These are phyloP conservation scores for Argyrosomus japonicus DNA, from an alignment of 2,113 vertebrate species.

Conservation along the genomic window DNA sequence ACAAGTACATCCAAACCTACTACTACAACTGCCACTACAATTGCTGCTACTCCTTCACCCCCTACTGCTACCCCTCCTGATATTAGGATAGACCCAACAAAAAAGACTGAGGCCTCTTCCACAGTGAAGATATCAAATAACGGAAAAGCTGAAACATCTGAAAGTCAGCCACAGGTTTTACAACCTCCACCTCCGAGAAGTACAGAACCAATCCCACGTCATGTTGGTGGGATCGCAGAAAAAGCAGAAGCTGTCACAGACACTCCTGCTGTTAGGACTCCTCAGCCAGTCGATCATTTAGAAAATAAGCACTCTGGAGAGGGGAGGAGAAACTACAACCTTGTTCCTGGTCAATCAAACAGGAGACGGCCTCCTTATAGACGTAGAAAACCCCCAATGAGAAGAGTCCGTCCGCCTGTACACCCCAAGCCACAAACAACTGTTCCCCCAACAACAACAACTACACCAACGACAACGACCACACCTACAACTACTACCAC, in stretches of 20 bases:
- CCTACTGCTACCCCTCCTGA: neutral
- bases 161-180: constrained; percentile 27
- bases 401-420: constrained; percentile 60
- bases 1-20: constrained; percentile 18
- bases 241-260: constrained; percentile 41
- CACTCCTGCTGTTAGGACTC: constrained; percentile 12
- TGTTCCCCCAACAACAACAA: constrained; percentile 34
- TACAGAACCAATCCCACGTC: constrained; percentile 28
- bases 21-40: constrained; percentile 21
- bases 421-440: constrained; percentile 61
- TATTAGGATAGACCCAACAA: neutral
- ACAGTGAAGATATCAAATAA: constrained; percentile 3
- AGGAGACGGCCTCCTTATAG: constrained; percentile 76
- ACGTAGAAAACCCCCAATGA: constrained; percentile 73
- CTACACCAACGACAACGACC: constrained; percentile 33
- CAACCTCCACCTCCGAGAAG: constrained; percentile 26
- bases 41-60: neutral
- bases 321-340: constrained; percentile 52
- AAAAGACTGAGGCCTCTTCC: neutral
- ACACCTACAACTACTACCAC: constrained; percentile 36
- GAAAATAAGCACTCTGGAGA: constrained; percentile 47
- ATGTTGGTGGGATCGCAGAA: constrained; percentile 7
- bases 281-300: constrained; percentile 28
- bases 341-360: constrained; percentile 56
- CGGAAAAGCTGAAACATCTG: neutral